phyloP scores from a whole-genome alignment of 2,797 vertebrate genomes.

The Eulemur rubriventer region DNA sequence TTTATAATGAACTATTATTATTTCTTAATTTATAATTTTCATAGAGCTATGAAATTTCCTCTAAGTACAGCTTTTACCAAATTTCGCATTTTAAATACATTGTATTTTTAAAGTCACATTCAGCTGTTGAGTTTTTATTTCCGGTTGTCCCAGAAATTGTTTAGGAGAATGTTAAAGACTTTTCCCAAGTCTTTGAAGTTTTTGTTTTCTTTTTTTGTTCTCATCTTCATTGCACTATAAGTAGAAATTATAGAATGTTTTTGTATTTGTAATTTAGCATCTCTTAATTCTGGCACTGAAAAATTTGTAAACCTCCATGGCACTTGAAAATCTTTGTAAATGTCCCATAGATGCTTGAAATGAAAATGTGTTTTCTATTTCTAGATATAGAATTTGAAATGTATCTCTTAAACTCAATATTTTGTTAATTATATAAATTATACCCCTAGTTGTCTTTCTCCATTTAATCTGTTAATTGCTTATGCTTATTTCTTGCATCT shows the following conservation, averaged over 20 bases:
- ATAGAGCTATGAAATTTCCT: conserved; percentile 40
- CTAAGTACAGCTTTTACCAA: conserved; percentile 32
- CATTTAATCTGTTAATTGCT: conserved; percentile 10
- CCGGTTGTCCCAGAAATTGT: conserved; percentile 12
- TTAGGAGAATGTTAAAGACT: conserved; percentile 7
- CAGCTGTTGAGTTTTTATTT: conserved; percentile 18
- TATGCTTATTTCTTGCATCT: conserved; percentile 6
- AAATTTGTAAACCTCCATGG: not conserved
- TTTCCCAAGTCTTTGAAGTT: not conserved
- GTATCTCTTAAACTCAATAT: conserved; percentile 7
- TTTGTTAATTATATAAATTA: conserved; percentile 45
- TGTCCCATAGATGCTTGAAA: conserved; percentile 17
- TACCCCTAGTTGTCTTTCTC: conserved; percentile 28
- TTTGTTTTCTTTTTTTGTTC: not conserved
- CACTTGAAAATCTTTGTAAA: conserved; percentile 42
- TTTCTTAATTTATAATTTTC: conserved; percentile 36
- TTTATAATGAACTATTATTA: not conserved
- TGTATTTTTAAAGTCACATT: conserved; percentile 7
- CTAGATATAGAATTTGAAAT: conserved; percentile 36
- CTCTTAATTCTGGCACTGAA: conserved; percentile 40
- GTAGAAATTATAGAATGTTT: not conserved
- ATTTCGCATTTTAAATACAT: not conserved
- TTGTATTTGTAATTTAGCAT: conserved; percentile 31
- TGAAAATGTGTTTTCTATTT: conserved; percentile 42
- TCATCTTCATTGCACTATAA: not conserved